Evolutionary conservation across 2,113 vertebrate genomes (phyloP), one percentile per base, ranked within the genome.

Genomic region (Sphaerodactylus townsendi): DNA sequence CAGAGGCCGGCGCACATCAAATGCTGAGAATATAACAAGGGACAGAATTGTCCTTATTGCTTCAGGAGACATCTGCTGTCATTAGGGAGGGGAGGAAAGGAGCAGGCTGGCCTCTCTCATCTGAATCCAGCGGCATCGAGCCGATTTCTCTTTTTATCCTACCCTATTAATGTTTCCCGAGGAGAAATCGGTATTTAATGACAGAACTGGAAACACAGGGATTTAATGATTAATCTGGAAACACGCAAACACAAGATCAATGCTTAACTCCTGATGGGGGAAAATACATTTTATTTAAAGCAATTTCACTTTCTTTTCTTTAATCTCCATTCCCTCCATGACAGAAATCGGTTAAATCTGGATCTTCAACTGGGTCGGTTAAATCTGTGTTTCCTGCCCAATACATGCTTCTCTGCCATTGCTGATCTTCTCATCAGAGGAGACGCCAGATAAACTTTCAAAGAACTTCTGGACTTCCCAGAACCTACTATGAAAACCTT

Each of bases 1-100:
- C 98, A 99, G 84, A 99, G 95, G 30, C 98, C 98, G 53, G 98
- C 97, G 64, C 98, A 98, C 97, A 98, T 98, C 93, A 98, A 95
- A 94, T 99, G 98, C 98, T 99, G 94, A 28, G 90, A 94, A 85
- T 77, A 95, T 39, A 93, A 88, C 90, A 92, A 90, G 68, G 33
- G 23, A 94, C 93, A 14, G 71, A 90, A 62, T 70, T 68, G 3
- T 65, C 77, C 81, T 90, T 90, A 92, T 10, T 90, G 35, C 66
- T 87, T 80, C 2, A 76, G 81, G 79, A 89, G 30, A 90, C 62
- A 72, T 70, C 88, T 90, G 70, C 62, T 87, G 4, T 70, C 70
- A 71, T 85, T 85, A 84, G 35, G 76, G 77, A 71, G 70, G 89
- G 11, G 77, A 19, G 68, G 72, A 78, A 90, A 90, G 83, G 70